A percentile compares a stretch with the other conserved stretches of the same genome.
These are phyloP conservation scores for Papilio polytes DNA, from an alignment of 1,140 invertebrate genomes.

Conservation along the genomic window DNA sequence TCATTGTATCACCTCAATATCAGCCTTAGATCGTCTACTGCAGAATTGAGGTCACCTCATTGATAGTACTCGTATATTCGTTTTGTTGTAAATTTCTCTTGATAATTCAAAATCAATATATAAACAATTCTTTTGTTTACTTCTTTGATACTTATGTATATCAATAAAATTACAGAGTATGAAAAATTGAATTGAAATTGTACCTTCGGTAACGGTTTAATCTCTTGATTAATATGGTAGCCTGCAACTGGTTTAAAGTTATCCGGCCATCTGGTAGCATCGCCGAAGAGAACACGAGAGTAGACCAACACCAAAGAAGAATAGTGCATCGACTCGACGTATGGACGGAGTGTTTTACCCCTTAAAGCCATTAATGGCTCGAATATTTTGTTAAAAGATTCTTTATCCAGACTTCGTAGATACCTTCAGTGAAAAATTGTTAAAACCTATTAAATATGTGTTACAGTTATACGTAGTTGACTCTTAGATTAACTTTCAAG, in stretches of 20 bases:
- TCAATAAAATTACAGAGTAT: no score
- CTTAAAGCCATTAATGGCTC: conserved; percentile 31
- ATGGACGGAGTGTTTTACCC: conserved; percentile 37
- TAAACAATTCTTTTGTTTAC: no score
- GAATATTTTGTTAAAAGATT: conserved; percentile 47
- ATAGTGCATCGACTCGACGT: conserved; percentile 40
- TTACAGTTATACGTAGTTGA: not conserved
- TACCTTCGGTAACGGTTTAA: conserved; percentile 49
- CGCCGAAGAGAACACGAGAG: conserved; percentile 43
- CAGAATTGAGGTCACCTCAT: not conserved
- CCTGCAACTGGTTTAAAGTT: conserved; percentile 47
- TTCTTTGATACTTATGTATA: no score
- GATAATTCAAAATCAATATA: not conserved
- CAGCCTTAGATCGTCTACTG: no score
- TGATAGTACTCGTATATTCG: no score
- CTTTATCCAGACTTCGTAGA: conserved; percentile 10
- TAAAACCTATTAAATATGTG: not conserved
- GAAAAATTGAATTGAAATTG: conserved; percentile 2
- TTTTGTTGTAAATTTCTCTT: not conserved
- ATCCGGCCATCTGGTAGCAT: conserved; percentile 42
- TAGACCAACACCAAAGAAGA: conserved; percentile 46
- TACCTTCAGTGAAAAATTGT: not conserved
- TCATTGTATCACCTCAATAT: no score
- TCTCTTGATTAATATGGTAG: conserved; percentile 46
- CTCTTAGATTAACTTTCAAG: not conserved